Percentiles rank a stretch among this genome's conserved stretches.
phyloP scores from a whole-genome alignment of 2,797 vertebrate genomes.

The Typhlichthys eigenmanni region DNA sequence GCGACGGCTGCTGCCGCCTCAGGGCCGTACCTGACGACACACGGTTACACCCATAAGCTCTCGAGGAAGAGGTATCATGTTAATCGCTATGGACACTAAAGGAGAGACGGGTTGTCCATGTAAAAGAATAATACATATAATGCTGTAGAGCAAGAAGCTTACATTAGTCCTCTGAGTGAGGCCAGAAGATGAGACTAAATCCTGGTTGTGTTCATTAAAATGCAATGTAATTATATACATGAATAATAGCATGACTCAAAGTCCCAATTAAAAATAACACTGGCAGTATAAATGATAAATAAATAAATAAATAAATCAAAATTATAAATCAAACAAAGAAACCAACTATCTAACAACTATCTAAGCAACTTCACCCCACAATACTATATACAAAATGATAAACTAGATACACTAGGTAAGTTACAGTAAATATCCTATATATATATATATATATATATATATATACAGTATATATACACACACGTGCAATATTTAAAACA shows the following conservation, averaged over 20 bases:
- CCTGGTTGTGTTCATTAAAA: slow-evolving; percentile 19
- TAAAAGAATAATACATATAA: slow-evolving; percentile 44
- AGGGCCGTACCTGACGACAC: slow-evolving; percentile 82
- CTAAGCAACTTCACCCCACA: too few relatives aligned
- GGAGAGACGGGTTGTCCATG: too few relatives aligned
- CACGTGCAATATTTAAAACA: not conserved
- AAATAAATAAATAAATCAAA: too few relatives aligned
- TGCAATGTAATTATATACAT: slow-evolving; percentile 1
- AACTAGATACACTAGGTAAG: slow-evolving; percentile 12
- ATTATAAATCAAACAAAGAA: too few relatives aligned
- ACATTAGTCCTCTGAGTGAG: slow-evolving; percentile 5
- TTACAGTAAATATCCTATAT: not conserved
- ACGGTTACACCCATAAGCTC: too few relatives aligned
- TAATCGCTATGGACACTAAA: too few relatives aligned
- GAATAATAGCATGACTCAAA: not conserved
- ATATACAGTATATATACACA: not conserved
- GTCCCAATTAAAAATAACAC: not conserved
- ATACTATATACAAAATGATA: not conserved
- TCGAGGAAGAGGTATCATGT: too few relatives aligned
- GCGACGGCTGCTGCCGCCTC: slow-evolving; percentile 87
- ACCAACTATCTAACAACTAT: too few relatives aligned
- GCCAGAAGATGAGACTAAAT: not conserved
- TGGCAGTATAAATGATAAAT: not conserved
- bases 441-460: not conserved
- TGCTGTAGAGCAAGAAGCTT: not conserved